Evolutionary conservation across 2,797 vertebrate species (phyloP).

Genomic region (Myotis planiceps): DNA sequence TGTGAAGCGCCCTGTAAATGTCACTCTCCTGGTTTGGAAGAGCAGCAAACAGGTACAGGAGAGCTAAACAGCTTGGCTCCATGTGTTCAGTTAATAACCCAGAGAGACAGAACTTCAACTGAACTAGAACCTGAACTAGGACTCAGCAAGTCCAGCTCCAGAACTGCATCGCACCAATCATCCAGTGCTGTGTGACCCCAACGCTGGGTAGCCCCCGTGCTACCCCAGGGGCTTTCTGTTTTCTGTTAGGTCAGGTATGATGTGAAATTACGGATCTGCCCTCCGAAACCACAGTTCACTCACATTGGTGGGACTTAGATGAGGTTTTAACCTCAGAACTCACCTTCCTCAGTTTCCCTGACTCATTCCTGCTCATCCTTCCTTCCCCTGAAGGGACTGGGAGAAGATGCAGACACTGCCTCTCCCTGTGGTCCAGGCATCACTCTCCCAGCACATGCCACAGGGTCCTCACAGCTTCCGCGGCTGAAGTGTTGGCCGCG

Average conservation of each 20-base stretch:
- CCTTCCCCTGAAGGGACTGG: not conserved
- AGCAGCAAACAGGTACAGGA: not conserved
- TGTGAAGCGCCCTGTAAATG: not conserved
- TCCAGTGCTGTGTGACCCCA: accelerated
- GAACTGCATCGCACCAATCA: accelerated
- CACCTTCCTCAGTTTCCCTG: not conserved
- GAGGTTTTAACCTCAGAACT: not conserved
- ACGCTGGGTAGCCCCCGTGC: not conserved
- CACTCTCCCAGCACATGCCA: not conserved
- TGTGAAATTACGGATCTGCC: not conserved
- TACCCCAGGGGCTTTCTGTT: not conserved
- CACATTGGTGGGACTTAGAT: accelerated
- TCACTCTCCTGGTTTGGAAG: not conserved
- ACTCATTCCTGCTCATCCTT: not conserved
- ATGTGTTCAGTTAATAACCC: not conserved
- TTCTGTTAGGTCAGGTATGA: not conserved
- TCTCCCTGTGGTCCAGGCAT: not conserved
- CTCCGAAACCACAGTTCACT: not conserved
- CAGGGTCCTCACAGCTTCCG: not conserved
- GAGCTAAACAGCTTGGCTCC: not conserved
- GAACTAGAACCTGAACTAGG: too few species aligned
- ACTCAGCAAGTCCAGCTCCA: not conserved
- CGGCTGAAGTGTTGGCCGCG: accelerated
- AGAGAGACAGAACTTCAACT: not conserved
- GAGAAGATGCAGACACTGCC: not conserved